Conservation (phyloP, 1,140 invertebrate genomes). For the Melitaea cinxia region DNA sequence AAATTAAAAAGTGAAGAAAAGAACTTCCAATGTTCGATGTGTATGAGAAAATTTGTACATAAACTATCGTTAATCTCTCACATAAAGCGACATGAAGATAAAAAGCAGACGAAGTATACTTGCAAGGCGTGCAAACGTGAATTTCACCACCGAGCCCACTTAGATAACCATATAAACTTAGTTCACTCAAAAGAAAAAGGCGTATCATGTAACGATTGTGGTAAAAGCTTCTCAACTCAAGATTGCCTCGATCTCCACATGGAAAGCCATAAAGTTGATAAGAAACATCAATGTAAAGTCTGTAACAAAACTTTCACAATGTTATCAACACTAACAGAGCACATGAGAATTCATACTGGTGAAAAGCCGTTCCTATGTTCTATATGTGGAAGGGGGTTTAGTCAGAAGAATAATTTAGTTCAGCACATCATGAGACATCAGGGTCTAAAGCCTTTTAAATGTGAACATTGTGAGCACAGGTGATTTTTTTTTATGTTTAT, state of each 20-base stretch:
- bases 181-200: slow-evolving; percentile 66
- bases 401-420: slow-evolving; percentile 82
- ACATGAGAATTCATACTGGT: slow-evolving; percentile 82
- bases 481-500: slow-evolving; percentile 39
- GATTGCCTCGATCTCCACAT: slow-evolving; percentile 60
- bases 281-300: slow-evolving; percentile 82
- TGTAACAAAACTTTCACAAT: slow-evolving; percentile 83
- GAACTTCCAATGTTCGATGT: slow-evolving; percentile 71
- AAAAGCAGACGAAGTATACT: slow-evolving; percentile 52
- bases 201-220: slow-evolving; percentile 61
- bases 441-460: slow-evolving; percentile 82
- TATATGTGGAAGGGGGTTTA: slow-evolving; percentile 78
- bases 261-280: slow-evolving; percentile 78
- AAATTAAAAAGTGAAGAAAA: slow-evolving; percentile 26
- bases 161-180: slow-evolving; percentile 75
- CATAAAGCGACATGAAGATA: slow-evolving; percentile 70
- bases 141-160: slow-evolving; percentile 72
- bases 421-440: slow-evolving; percentile 82
- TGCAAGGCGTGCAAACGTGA: slow-evolving; percentile 73
- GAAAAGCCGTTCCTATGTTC: slow-evolving; percentile 83
- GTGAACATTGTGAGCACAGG: slow-evolving; percentile 75
- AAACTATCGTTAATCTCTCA: slow-evolving; percentile 72
- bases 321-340: slow-evolving; percentile 81
- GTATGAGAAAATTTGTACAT: slow-evolving; percentile 74
- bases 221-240: slow-evolving; percentile 59